Conservation (phyloP, 1,140 invertebrate genomes). For the Aporrectodea caliginosa region DNA sequence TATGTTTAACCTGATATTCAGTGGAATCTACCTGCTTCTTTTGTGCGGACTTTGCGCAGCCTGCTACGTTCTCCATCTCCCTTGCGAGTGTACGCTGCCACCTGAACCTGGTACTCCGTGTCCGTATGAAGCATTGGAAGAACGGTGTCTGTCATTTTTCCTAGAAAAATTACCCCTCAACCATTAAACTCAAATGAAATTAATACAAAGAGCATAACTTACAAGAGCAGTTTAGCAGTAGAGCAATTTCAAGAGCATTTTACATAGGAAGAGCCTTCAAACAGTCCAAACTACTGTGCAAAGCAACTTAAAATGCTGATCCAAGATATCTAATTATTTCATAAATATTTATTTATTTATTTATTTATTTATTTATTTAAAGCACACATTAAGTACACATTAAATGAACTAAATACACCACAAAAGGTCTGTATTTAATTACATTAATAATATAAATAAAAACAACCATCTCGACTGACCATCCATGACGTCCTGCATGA, state of each 20-base stretch:
- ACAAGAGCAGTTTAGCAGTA: too few species aligned
- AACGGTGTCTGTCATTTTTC: constrained; percentile 72
- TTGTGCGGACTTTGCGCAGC: constrained; percentile 77
- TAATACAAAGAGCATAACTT: too few species aligned
- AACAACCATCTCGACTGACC: background rate
- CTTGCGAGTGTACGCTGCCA: constrained; percentile 87
- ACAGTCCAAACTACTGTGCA: too few species aligned
- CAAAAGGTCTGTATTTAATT: too few species aligned
- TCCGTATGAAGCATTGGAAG: constrained; percentile 85
- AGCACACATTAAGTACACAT: too few species aligned
- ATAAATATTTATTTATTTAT: too few species aligned
- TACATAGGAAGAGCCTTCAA: background rate
- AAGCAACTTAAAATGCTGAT: too few species aligned
- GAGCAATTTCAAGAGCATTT: background rate
- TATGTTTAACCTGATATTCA: too few species aligned
- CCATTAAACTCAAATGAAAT: too few species aligned
- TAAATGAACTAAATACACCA: too few species aligned
- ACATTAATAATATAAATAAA: background rate
- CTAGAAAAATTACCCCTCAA: constrained; percentile 46
- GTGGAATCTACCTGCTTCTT: constrained; percentile 70
- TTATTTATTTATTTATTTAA: too few species aligned
- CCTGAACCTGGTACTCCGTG: constrained; percentile 74
- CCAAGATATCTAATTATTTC: too few species aligned
- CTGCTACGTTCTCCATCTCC: constrained; percentile 86
- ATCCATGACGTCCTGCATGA: constrained; percentile 1